These are phyloP conservation scores for Drosophila leontia DNA, from an alignment of 1,140 invertebrate genomes.

Conservation along the genomic window DNA sequence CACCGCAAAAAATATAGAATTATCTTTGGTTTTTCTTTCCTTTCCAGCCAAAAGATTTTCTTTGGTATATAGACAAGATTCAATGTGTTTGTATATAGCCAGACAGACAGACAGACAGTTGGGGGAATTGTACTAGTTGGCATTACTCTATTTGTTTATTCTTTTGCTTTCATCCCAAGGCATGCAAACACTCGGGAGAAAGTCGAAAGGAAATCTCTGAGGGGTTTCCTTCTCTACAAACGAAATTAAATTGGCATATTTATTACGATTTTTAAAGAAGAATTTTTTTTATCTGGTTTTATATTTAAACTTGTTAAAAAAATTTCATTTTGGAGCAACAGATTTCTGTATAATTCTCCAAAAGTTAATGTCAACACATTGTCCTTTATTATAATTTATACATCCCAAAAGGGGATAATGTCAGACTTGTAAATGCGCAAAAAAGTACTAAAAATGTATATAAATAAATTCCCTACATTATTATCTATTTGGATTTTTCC, in stretches of 20 bases:
- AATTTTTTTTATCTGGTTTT: not conserved
- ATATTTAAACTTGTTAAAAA: not conserved
- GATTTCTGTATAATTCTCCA: not conserved
- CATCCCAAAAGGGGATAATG: not conserved
- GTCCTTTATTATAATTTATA: too few relatives aligned
- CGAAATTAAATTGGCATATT: slow-evolving; percentile 8
- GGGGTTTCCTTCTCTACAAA: slow-evolving; percentile 3
- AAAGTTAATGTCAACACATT: too few relatives aligned
- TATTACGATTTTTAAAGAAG: not conserved
- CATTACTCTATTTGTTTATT: slow-evolving; percentile 49
- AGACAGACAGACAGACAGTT: slow-evolving; percentile 50
- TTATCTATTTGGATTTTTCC: not conserved
- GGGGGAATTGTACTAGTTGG: slow-evolving; percentile 41
- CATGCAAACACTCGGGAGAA: slow-evolving; percentile 6
- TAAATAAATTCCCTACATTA: slow-evolving; percentile 6
- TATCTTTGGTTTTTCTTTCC: slow-evolving; percentile 39
- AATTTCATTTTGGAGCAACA: not conserved
- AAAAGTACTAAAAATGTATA: not conserved
- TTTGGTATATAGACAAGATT: slow-evolving; percentile 13
- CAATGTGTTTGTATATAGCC: slow-evolving; percentile 40
- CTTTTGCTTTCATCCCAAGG: slow-evolving; percentile 2
- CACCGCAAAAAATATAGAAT: slow-evolving; percentile 35
- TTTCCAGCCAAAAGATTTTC: slow-evolving; percentile 49
- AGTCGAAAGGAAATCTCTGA: slow-evolving; percentile 18
- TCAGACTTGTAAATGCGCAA: not conserved